phyloP scores from a whole-genome alignment of 2,113 vertebrate genomes.

The Hydropotes inermis region DNA sequence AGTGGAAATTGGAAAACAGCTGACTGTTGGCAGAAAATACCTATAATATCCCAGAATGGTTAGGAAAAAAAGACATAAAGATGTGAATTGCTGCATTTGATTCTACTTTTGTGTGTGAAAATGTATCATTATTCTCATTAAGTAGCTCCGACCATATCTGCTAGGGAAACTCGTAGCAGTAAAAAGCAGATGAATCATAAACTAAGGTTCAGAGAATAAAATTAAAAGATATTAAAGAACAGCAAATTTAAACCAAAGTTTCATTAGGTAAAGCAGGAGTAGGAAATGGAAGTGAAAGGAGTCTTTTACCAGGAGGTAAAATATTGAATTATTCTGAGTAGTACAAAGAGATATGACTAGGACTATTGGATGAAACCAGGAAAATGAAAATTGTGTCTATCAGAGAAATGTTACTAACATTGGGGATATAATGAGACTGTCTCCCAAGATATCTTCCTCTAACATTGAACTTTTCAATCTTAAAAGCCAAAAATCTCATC shows the following conservation, averaged over 20 bases:
- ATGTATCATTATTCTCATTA: constrained; percentile 24
- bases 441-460: constrained; percentile 16
- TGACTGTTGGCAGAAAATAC: not conserved
- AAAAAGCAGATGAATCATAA: not conserved
- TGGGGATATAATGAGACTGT: constrained; percentile 25
- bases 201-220: constrained; percentile 33
- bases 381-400: constrained; percentile 52
- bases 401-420: constrained; percentile 2
- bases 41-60: not conserved
- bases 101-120: not conserved
- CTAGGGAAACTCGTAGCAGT: not conserved
- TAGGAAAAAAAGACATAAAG: not conserved
- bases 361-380: constrained; percentile 1
- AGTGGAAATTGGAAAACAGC: not conserved
- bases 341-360: not conserved
- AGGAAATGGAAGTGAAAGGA: constrained; percentile 19
- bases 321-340: constrained; percentile 55
- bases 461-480: constrained; percentile 28
- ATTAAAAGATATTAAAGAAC: constrained; percentile 53
- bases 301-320: constrained; percentile 15
- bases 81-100: not conserved
- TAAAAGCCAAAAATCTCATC: constrained; percentile 34
- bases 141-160: not conserved
- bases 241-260: constrained; percentile 28
- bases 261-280: not conserved